Conservation (phyloP, 2,888 invertebrate species). For the Lasioglossum leucozonium region DNA sequence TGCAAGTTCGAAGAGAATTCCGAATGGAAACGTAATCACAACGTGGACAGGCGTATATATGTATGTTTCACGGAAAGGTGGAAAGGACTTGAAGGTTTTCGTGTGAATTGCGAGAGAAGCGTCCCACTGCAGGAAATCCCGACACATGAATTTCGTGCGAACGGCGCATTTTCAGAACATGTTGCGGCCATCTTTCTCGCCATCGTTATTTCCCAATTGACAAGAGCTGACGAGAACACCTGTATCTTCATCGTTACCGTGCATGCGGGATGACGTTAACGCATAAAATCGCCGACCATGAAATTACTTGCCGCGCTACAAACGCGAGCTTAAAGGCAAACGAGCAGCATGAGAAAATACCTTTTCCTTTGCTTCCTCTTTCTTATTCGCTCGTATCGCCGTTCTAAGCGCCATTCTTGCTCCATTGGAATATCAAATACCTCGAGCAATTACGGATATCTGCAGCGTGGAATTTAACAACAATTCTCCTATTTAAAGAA, state of each 20-base stretch:
- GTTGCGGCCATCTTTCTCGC: constrained; percentile 34
- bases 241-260: constrained; percentile 56
- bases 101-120: constrained; percentile 29
- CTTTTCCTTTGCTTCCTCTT: background rate
- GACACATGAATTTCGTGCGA: constrained; percentile 17
- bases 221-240: constrained; percentile 54
- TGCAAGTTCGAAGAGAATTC: constrained; percentile 11
- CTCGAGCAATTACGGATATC: background rate
- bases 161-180: constrained; percentile 33
- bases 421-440: constrained; percentile 2
- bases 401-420: background rate
- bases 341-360: constrained; percentile 12
- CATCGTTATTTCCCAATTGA: constrained; percentile 66
- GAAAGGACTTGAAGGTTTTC: constrained; percentile 23
- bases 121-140: constrained; percentile 34
- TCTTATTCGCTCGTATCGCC: background rate
- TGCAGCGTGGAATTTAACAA: no score
- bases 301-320: constrained; percentile 61
- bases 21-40: constrained; percentile 32
- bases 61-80: background rate
- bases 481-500: no score
- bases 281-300: constrained; percentile 62
- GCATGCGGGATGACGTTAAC: constrained; percentile 45
- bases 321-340: constrained; percentile 34
- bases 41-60: background rate